Evolutionary conservation across 2,113 vertebrate species (phyloP).

Genomic region (Leucopsar rothschildi): DNA sequence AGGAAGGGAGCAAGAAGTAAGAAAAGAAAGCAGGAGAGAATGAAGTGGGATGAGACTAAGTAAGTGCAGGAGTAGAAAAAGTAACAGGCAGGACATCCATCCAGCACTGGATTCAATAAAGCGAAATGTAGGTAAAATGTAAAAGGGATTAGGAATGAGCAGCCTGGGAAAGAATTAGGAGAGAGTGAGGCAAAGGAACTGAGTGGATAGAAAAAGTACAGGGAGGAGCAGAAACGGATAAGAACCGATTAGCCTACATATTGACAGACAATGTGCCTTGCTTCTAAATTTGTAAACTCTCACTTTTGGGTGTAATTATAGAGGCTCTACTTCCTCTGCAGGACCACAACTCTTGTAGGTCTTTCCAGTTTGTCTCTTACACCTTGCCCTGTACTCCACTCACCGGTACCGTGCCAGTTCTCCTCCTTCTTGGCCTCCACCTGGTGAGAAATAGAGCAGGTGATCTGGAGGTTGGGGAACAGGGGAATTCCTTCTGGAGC

Average conservation of each 20-base stretch:
- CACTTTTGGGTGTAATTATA: background rate
- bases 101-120: background rate
- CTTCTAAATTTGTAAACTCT: slow-evolving; percentile 10
- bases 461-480: slow-evolving; percentile 91
- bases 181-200: background rate
- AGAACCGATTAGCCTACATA: slow-evolving; percentile 45
- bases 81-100: background rate
- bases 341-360: background rate
- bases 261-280: background rate
- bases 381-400: background rate
- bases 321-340: background rate
- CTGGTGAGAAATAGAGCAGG: slow-evolving; percentile 91
- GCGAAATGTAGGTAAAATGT: slow-evolving; percentile 17
- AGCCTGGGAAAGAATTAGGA: slow-evolving; percentile 6
- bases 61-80: background rate
- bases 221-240: slow-evolving; percentile 47
- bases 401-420: slow-evolving; percentile 75
- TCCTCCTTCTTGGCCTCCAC: slow-evolving; percentile 78
- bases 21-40: background rate
- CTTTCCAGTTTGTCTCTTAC: background rate
- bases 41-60: background rate
- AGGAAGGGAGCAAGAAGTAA: background rate
- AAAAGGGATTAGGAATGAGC: slow-evolving; percentile 35
- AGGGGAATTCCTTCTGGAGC: slow-evolving; percentile 84
- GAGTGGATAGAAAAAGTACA: background rate